phyloP scores from a whole-genome alignment of 2,113 vertebrate species.

The Paracanthobrama guichenoti region DNA sequence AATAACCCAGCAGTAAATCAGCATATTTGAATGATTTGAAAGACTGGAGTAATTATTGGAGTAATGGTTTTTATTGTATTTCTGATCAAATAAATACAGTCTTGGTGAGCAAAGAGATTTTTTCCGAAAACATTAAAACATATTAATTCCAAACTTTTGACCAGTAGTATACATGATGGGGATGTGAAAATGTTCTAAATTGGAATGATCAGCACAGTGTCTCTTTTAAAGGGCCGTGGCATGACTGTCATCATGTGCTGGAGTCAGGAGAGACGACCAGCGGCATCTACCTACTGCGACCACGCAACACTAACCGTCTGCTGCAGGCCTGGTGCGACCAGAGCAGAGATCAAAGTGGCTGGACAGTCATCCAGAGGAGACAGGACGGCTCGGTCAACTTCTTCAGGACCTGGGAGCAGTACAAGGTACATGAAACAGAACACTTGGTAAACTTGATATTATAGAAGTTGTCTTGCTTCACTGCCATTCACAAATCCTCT shows the following conservation, averaged over 20 bases:
- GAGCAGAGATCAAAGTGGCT: constrained; percentile 79
- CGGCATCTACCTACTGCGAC: constrained; percentile 82
- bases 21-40: too few relatives aligned
- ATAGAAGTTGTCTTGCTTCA: too few relatives aligned
- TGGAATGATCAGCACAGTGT: background rate
- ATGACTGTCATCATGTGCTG: constrained; percentile 81
- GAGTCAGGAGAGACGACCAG: constrained; percentile 75
- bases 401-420: constrained; percentile 89
- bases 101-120: too few relatives aligned
- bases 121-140: too few relatives aligned
- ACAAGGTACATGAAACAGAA: constrained; percentile 76
- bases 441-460: too few relatives aligned
- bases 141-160: too few relatives aligned
- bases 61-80: too few relatives aligned
- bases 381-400: constrained; percentile 89
- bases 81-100: too few relatives aligned
- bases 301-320: constrained; percentile 71
- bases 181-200: background rate
- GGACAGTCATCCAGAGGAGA: constrained; percentile 87
- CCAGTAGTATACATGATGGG: too few relatives aligned
- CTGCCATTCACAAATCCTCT: too few relatives aligned
- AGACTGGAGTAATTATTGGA: too few relatives aligned
- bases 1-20: too few relatives aligned
- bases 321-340: constrained; percentile 89
- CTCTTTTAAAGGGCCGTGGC: constrained; percentile 80